Evolutionary conservation across 2,797 vertebrate genomes (phyloP).

Genomic region (Propithecus perrieri): DNA sequence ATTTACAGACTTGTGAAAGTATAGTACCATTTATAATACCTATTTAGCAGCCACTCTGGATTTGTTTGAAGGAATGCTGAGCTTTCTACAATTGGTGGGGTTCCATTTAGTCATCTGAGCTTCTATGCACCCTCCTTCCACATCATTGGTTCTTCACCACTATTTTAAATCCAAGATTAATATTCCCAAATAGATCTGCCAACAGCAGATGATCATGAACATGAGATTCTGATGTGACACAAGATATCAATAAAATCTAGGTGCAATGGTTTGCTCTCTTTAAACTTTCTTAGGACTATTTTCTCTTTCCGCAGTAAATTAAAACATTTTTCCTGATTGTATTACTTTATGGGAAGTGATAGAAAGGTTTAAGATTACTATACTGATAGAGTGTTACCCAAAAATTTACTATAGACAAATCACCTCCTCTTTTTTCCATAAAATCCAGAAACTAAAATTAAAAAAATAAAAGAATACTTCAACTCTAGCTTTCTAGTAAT

Average conservation of each 20-base stretch:
- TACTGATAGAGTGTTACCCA: not conserved
- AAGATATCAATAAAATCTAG: not conserved
- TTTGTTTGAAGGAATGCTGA: not conserved
- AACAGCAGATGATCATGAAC: not conserved
- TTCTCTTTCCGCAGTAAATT: constrained; percentile 30
- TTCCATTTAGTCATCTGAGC: not conserved
- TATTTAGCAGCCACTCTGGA: not conserved
- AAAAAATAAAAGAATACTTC: not conserved
- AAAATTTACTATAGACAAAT: not conserved
- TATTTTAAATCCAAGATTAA: constrained; percentile 3
- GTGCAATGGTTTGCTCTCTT: not conserved
- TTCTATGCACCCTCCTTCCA: not conserved
- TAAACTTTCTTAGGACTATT: constrained; percentile 49
- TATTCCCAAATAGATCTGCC: not conserved
- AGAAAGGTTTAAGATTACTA: constrained; percentile 5
- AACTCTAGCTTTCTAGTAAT: not conserved
- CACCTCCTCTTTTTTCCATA: not conserved
- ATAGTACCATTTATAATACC: not conserved
- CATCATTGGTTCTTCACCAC: not conserved
- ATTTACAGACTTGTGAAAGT: not conserved
- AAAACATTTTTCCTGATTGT: constrained; percentile 30
- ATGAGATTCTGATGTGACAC: not conserved
- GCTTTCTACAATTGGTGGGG: not conserved
- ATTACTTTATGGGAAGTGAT: not conserved
- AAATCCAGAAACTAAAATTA: constrained; percentile 24